Percentiles rank a stretch among this genome's conserved stretches.
These are phyloP conservation scores for Cheilosia vernalis DNA, from an alignment of 2,888 invertebrate species.

Conservation along the genomic window DNA sequence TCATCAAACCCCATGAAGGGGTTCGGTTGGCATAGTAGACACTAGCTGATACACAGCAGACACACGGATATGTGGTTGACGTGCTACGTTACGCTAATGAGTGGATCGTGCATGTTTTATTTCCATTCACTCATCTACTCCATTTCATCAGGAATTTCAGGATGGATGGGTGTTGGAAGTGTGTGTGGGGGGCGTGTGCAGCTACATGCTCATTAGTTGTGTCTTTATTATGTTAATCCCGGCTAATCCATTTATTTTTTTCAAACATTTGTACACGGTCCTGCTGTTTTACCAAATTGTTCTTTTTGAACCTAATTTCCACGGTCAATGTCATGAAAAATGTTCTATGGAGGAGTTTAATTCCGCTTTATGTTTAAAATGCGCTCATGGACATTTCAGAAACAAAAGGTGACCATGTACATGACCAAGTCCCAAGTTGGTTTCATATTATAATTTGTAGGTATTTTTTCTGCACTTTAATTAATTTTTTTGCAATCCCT, in stretches of 20 bases:
- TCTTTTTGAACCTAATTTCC: slow-evolving; percentile 29
- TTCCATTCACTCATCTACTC: slow-evolving; percentile 11
- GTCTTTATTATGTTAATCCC: slow-evolving; percentile 68
- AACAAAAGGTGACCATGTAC: slow-evolving; percentile 25
- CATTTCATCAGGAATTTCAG: slow-evolving; percentile 51
- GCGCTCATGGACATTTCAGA: slow-evolving; percentile 20
- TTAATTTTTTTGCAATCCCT: too few relatives aligned
- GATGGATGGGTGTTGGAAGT: slow-evolving; percentile 34
- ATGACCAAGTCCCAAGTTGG: slow-evolving; percentile 9
- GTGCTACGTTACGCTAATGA: slow-evolving; percentile 65
- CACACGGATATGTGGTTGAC: slow-evolving; percentile 52
- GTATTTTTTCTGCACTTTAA: too few relatives aligned
- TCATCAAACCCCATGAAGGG: slow-evolving; percentile 50
- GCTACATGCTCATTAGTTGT: slow-evolving; percentile 63
- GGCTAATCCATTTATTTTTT: slow-evolving; percentile 54
- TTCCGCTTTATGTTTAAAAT: slow-evolving; percentile 31
- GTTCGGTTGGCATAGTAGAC: slow-evolving; percentile 36
- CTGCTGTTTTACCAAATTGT: slow-evolving; percentile 5
- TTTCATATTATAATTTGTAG: slow-evolving; percentile 43
- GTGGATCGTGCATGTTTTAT: slow-evolving; percentile 52
- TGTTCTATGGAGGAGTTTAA: slow-evolving; percentile 21
- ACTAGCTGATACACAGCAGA: slow-evolving; percentile 11
- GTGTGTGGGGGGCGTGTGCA: slow-evolving; percentile 35
- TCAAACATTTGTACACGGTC: background rate
- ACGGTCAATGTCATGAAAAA: slow-evolving; percentile 60